Base-by-base conservation (phyloP, 2,113 vertebrate genomes). In the Dromaius novaehollandiae region DNA sequence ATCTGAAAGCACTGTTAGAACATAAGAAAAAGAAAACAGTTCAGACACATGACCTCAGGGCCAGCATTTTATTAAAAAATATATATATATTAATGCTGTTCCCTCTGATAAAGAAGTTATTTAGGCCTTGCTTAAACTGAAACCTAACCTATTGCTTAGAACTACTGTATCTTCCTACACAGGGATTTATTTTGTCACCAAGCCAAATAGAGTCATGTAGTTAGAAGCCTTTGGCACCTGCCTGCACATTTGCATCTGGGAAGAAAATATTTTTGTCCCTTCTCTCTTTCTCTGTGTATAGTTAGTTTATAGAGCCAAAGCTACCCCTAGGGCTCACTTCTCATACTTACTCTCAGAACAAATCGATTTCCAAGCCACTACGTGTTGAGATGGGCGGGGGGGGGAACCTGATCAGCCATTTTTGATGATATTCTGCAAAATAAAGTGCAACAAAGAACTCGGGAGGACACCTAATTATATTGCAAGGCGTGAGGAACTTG, bases 401-500 rank as follows among this genome's bases (percentile, higher is more conserved):
- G 58, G 46, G 0, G 1, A 55, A 83, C 68, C 58, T 8, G 55
- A 32, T 40, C 64, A 63, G n/a, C 82, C 20, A 0, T 70, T 96
- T 90, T 68, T 96, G 92, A 38, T 65, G 14, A 10, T 0, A 40
- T 63, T 87, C 86, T 86, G 71, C 87, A 21, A 64, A 95, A 68
- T 15, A 2, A 82, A 94, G 86, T 3, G 56, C 4, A 3, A 81
- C 83, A 86, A 94, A 95, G 79, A 20, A 0, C 81, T 83, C 36
- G 1, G 51, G 76, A 91, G 91, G 89, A 88, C 0, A 1, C 69
- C 61, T 94, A 95, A 95, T 91, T 96, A 75, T 44, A 46, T 95
- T 96, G 95, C 96, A 96, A 93, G 95, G 93, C 93, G 91, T 81
- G 82, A 96, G 91, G 88, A 88, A 95, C 89, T 91, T 95, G 94